Percentiles rank a stretch among this genome's conserved stretches.
Conservation (phyloP, 2,888 invertebrate genomes). For the Perizoma affinitatum region DNA sequence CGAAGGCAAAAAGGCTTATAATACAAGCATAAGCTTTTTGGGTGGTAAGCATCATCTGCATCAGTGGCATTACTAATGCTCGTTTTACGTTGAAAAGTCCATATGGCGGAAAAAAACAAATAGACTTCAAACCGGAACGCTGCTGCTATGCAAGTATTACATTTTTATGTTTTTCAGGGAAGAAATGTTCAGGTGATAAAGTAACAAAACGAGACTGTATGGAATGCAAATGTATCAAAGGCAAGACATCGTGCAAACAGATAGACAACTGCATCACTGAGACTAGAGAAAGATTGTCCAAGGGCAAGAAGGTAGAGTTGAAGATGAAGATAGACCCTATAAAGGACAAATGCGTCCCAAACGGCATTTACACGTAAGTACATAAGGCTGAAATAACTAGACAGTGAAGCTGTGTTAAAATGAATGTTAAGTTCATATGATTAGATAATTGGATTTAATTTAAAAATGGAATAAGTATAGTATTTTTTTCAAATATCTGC, state of each 20-base stretch:
- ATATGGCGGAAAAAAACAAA: too few species aligned
- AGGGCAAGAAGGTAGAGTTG: background rate
- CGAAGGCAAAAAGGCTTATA: too few species aligned
- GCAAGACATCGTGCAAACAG: conserved; percentile 38
- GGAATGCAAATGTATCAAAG: conserved; percentile 43
- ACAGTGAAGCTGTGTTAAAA: too few species aligned
- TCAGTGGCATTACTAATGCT: too few species aligned
- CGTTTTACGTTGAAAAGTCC: too few species aligned
- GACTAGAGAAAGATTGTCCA: conserved; percentile 16
- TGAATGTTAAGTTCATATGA: too few species aligned
- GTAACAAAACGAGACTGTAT: conserved; percentile 38
- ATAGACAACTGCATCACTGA: conserved; percentile 36
- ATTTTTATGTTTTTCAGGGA: background rate
- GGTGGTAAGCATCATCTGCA: too few species aligned
- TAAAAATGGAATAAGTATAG: too few species aligned
- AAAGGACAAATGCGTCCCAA: conserved; percentile 50
- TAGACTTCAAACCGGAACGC: too few species aligned
- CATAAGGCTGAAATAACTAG: background rate
- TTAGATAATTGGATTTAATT: too few species aligned
- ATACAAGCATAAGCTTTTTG: too few species aligned
- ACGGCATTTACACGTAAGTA: conserved; percentile 57
- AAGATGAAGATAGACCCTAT: conserved; percentile 24
- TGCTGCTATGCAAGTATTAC: background rate
- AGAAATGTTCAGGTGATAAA: conserved; percentile 6
- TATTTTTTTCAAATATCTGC: too few species aligned